Evolutionary conservation across 2,113 vertebrate species (phyloP).

Genomic region (Alethe diademata): DNA sequence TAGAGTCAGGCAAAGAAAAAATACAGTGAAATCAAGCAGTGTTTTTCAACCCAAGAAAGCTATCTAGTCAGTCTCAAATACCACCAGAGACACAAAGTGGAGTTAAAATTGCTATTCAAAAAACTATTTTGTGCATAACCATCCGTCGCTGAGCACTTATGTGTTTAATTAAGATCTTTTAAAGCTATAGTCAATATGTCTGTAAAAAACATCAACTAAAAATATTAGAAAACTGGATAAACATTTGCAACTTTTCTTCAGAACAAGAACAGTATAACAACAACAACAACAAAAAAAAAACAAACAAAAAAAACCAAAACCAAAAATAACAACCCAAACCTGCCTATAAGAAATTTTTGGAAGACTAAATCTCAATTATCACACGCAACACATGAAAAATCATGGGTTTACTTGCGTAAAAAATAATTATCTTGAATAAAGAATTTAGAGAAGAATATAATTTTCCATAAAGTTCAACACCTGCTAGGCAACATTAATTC

Average conservation of each 20-base stretch:
- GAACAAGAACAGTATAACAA: rapidly evolving
- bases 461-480: neutral
- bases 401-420: neutral
- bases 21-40: neutral
- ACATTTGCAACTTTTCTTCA: neutral
- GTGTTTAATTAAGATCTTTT: neutral
- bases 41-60: neutral
- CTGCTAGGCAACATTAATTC: neutral
- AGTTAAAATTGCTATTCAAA: neutral
- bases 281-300: neutral
- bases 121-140: neutral
- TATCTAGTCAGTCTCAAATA: neutral
- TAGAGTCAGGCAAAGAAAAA: neutral
- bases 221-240: neutral
- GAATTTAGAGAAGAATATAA: neutral
- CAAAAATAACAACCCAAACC: rapidly evolving
- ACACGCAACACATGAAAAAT: neutral
- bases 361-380: neutral
- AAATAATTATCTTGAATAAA: neutral
- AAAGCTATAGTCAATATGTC: neutral
- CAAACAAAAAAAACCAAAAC: neutral
- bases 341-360: neutral
- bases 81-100: neutral
- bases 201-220: neutral
- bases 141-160: rapidly evolving